Evolutionary conservation across 2,797 vertebrate genomes (phyloP).

Genomic region (Myotis vivesi): DNA sequence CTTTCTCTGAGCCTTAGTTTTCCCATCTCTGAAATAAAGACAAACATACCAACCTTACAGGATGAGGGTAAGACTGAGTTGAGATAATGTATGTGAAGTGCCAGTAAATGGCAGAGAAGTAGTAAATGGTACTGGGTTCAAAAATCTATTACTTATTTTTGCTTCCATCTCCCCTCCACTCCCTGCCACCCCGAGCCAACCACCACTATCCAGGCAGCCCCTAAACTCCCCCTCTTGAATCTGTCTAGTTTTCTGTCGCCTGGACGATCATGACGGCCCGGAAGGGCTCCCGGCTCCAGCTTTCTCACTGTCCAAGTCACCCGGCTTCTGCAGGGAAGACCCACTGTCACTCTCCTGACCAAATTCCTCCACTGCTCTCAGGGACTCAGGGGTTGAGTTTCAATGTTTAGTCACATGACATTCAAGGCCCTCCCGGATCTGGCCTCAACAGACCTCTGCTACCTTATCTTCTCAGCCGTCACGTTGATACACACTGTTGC

Average conservation of each 20-base stretch:
- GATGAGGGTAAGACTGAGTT: not conserved
- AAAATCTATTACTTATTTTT: not conserved
- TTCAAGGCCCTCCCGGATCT: not conserved
- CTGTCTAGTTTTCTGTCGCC: not conserved
- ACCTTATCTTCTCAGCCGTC: not conserved
- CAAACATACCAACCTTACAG: not conserved
- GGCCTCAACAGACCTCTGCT: not conserved
- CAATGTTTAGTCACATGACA: not conserved
- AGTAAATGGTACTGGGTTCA: not conserved
- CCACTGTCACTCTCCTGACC: not conserved
- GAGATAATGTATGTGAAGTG: not conserved
- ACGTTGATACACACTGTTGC: not conserved
- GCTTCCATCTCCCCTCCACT: not conserved
- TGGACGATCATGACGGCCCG: not conserved
- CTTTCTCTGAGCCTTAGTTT: not conserved
- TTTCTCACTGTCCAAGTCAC: not conserved
- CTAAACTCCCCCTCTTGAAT: not conserved
- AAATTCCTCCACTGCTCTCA: not conserved
- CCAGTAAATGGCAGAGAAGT: not conserved
- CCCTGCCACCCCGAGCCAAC: not conserved
- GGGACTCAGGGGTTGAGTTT: not conserved
- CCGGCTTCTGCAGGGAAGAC: not conserved
- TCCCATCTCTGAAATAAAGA: not conserved
- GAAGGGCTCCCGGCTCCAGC: rapidly evolving
- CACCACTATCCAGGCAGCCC: too few species aligned